phyloP scores from a whole-genome alignment of 2,888 invertebrate genomes.

The Pseudococcus longispinus region DNA sequence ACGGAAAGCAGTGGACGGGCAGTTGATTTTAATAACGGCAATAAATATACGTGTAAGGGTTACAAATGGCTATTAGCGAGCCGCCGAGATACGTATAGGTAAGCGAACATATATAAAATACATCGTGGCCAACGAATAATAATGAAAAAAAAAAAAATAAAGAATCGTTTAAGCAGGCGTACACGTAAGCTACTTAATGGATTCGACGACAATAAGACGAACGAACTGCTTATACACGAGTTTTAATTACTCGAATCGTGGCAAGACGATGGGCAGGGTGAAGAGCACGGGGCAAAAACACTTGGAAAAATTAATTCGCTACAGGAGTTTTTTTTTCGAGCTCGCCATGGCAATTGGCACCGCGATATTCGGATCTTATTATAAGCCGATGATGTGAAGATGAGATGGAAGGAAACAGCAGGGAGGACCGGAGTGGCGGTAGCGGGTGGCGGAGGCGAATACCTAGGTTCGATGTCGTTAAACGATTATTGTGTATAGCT shows the following conservation, averaged over 20 bases:
- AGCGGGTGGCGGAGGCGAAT: neutral
- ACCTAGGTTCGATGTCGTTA: slow-evolving; percentile 25
- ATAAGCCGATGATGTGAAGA: neutral
- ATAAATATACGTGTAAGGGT: slow-evolving; percentile 37
- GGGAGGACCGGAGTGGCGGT: neutral
- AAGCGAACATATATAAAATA: neutral
- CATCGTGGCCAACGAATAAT: slow-evolving; percentile 12
- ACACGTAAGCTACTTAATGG: slow-evolving; percentile 9
- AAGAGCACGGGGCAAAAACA: neutral
- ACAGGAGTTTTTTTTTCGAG: neutral
- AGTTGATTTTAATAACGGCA: slow-evolving; percentile 21
- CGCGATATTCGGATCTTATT: neutral
- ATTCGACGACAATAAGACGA: neutral
- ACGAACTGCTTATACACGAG: slow-evolving; percentile 10
- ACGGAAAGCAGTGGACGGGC: neutral
- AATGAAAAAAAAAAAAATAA: slow-evolving; percentile 11
- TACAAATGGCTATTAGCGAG: slow-evolving; percentile 28
- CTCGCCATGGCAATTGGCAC: neutral
- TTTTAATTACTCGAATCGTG: neutral
- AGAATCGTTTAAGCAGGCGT: neutral
- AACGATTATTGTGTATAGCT: slow-evolving; percentile 25
- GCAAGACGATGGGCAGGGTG: neutral
- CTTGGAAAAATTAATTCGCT: neutral
- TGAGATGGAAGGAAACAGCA: neutral
- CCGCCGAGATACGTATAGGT: neutral